These are phyloP conservation scores for Tetheella fluctuosa DNA, from an alignment of 2,888 invertebrate species.

Conservation along the genomic window DNA sequence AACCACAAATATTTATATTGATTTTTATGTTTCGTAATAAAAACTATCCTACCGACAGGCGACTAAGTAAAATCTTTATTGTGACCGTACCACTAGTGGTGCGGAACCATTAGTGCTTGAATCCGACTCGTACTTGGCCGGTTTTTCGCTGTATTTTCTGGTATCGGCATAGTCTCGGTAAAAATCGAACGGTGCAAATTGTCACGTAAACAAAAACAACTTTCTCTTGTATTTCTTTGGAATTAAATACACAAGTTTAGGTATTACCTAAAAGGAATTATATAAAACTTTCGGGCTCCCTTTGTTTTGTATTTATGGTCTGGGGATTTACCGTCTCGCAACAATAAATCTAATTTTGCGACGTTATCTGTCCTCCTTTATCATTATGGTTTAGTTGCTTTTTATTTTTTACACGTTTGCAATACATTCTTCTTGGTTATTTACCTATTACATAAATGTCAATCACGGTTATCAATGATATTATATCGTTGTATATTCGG, in stretches of 20 bases:
- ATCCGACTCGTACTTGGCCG: no score
- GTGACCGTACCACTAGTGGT: no score
- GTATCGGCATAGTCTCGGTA: no score
- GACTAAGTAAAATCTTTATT: no score
- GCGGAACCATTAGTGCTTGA: no score
- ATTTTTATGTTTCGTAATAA: no score
- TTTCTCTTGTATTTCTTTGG: background rate
- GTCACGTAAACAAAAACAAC: background rate
- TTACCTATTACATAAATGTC: background rate
- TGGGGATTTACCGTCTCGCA: constrained; percentile 15
- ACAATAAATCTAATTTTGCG: constrained; percentile 43
- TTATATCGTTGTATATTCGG: no score
- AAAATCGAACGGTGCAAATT: background rate
- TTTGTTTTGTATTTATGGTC: constrained; percentile 9
- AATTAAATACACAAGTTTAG: background rate
- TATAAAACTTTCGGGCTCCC: constrained; percentile 25
- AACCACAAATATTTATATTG: no score
- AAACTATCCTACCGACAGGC: no score
- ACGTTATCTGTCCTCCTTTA: constrained; percentile 41
- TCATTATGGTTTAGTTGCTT: constrained; percentile 36
- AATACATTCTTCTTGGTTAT: background rate
- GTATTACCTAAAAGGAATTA: constrained; percentile 26
- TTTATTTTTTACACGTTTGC: background rate
- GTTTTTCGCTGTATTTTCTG: no score
- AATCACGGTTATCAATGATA: no score